Percentiles rank a stretch among this genome's conserved stretches.
Conservation (phyloP, 2,113 vertebrate species). For the Nycticryphes semicollaris region DNA sequence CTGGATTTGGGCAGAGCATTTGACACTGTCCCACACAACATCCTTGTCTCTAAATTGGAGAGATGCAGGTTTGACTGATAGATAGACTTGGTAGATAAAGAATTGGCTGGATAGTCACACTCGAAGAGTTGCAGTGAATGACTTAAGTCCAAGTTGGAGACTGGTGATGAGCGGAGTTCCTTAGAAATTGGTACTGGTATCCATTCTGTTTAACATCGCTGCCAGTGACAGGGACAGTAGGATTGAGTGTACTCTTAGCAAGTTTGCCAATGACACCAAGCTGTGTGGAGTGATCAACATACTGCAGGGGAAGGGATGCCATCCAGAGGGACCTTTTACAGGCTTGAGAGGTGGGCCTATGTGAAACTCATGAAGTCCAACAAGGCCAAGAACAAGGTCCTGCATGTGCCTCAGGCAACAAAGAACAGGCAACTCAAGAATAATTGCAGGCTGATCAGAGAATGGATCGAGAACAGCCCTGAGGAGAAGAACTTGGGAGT, state of each 20-base stretch:
- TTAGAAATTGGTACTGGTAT: background rate
- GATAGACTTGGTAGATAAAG: background rate
- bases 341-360: background rate
- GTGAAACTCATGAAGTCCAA: background rate
- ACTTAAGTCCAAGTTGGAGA: background rate
- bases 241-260: background rate
- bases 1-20: too few species aligned
- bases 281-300: background rate
- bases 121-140: background rate
- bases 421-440: background rate
- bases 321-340: background rate
- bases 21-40: background rate
- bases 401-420: background rate
- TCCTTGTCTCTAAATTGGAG: background rate
- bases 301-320: background rate
- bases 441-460: background rate
- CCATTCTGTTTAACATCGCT: background rate
- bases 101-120: background rate
- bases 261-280: background rate
- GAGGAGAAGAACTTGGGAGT: background rate
- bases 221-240: too few species aligned
- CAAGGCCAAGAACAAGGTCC: background rate
- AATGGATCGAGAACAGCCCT: background rate
- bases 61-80: background rate
- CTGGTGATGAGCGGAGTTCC: background rate